Percentiles rank a stretch among this genome's conserved stretches.
phyloP scores from a whole-genome alignment of 2,888 invertebrate genomes.

The Phengaris arion region DNA sequence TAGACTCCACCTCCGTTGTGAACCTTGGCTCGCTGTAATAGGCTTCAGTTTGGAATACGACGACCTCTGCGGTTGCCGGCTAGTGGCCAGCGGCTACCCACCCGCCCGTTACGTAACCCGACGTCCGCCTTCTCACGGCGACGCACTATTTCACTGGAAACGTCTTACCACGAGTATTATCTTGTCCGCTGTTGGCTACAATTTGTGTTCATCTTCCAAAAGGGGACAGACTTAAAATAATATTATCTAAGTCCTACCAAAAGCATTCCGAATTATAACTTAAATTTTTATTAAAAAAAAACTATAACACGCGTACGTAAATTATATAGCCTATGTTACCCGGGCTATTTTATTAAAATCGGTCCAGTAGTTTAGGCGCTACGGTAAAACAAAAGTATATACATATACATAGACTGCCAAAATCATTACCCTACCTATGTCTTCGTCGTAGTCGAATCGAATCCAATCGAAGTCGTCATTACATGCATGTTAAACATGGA shows the following conservation, averaged over 20 bases:
- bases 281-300: too few relatives aligned
- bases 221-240: background rate
- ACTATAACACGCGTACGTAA: too few relatives aligned
- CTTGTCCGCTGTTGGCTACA: background rate
- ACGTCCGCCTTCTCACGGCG: constrained; percentile 10
- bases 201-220: background rate
- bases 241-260: background rate
- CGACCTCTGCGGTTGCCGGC: constrained; percentile 9
- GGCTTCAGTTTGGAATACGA: background rate
- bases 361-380: background rate
- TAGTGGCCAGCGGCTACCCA: background rate
- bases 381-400: background rate
- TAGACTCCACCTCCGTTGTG: background rate
- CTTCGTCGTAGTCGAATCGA: too few relatives aligned
- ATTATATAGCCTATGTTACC: too few relatives aligned
- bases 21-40: background rate
- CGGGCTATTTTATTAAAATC: too few relatives aligned
- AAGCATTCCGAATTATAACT: too few relatives aligned
- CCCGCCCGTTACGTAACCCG: constrained; percentile 23
- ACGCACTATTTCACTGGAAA: constrained; percentile 10
- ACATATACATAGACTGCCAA: too few relatives aligned
- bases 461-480: too few relatives aligned
- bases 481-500: too few relatives aligned
- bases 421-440: too few relatives aligned
- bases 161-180: constrained; percentile 16